Percentiles rank a stretch among this genome's conserved stretches.
phyloP scores from a whole-genome alignment of 2,888 invertebrate genomes.

The Siphonodentalium dalli region DNA sequence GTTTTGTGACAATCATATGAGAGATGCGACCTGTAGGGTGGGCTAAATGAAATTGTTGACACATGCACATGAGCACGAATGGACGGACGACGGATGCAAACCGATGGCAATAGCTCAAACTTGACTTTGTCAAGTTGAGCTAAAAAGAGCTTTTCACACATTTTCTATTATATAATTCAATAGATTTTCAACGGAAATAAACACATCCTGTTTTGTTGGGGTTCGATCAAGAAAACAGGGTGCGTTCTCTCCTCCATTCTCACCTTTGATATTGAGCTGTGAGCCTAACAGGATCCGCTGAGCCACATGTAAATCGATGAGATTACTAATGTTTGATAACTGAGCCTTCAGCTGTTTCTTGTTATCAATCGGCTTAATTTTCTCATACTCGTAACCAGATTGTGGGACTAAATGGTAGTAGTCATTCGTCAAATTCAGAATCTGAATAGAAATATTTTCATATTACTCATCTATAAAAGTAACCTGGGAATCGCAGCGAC shows the following conservation, averaged over 20 bases:
- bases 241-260: slow-evolving; percentile 3
- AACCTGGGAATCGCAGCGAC: neutral
- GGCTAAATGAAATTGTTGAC: no score
- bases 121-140: no score
- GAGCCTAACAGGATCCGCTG: slow-evolving; percentile 64
- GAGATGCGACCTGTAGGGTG: no score
- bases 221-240: neutral
- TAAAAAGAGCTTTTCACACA: no score
- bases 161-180: no score
- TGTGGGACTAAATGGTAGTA: slow-evolving; percentile 67
- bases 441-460: slow-evolving; percentile 38
- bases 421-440: slow-evolving; percentile 66
- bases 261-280: slow-evolving; percentile 56
- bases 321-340: slow-evolving; percentile 54
- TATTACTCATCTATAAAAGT: neutral
- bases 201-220: no score
- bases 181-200: no score
- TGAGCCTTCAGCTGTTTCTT: slow-evolving; percentile 53
- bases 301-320: slow-evolving; percentile 65
- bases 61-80: no score
- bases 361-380: slow-evolving; percentile 62
- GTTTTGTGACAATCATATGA: no score
- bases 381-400: slow-evolving; percentile 65
- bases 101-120: no score
- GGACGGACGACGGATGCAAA: no score